Evolutionary conservation across 2,797 vertebrate species (phyloP).

Genomic region (Eutrigla gurnardus): DNA sequence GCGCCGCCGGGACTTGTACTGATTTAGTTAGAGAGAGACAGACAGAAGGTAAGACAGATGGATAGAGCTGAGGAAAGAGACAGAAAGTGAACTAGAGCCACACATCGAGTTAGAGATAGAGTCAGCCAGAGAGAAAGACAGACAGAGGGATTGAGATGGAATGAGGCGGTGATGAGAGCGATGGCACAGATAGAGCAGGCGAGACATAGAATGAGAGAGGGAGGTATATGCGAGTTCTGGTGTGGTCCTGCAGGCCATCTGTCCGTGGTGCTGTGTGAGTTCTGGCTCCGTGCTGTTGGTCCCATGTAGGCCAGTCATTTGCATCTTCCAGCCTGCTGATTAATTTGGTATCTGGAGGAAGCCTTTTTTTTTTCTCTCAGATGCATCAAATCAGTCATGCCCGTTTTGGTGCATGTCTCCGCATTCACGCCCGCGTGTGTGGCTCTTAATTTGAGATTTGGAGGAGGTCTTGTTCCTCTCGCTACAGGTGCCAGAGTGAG

Average conservation of each 20-base stretch:
- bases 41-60: constrained; percentile 32
- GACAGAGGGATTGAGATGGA: constrained; percentile 30
- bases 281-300: constrained; percentile 68
- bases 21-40: constrained; percentile 21
- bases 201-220: constrained; percentile 39
- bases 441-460: constrained; percentile 52
- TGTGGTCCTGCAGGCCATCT: constrained; percentile 79
- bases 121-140: constrained; percentile 5
- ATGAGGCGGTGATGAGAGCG: constrained; percentile 35
- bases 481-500: constrained; percentile 53
- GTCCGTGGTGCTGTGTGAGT: constrained; percentile 73
- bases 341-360: constrained; percentile 79
- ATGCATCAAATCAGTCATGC: constrained; percentile 57
- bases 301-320: constrained; percentile 81
- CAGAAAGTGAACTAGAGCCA: constrained; percentile 3
- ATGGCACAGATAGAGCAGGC: constrained; percentile 53
- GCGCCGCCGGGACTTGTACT: neutral
- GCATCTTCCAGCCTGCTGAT: constrained; percentile 80
- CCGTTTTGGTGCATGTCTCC: constrained; percentile 22
- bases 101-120: constrained; percentile 3
- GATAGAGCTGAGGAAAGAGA: constrained; percentile 15
- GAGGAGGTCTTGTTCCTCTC: constrained; percentile 43
- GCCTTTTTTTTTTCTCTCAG: constrained; percentile 43
- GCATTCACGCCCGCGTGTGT: constrained; percentile 17
- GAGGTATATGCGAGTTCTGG: constrained; percentile 52